These are phyloP conservation scores for Semicossyphus pulcher DNA, from an alignment of 2,113 vertebrate genomes.

Conservation along the genomic window DNA sequence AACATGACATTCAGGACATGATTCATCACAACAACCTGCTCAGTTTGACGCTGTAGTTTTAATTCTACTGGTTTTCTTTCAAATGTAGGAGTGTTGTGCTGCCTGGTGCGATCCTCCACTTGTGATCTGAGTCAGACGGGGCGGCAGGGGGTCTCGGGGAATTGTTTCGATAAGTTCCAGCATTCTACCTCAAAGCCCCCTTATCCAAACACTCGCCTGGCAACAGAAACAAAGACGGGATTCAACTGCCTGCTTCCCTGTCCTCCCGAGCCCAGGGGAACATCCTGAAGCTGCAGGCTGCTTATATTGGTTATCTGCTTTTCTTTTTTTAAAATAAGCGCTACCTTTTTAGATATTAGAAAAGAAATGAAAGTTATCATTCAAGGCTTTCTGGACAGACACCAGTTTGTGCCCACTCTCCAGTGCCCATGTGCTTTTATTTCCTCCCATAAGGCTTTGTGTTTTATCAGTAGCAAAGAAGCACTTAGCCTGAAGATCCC, in stretches of 20 bases:
- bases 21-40: slow-evolving; percentile 50
- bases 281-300: slow-evolving; percentile 69
- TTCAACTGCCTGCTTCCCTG: slow-evolving; percentile 65
- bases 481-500: slow-evolving; percentile 12
- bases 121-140: slow-evolving; percentile 46
- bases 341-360: slow-evolving; percentile 16
- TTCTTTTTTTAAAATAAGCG: slow-evolving; percentile 2
- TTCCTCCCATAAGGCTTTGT: neutral
- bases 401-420: neutral
- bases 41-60: slow-evolving; percentile 25
- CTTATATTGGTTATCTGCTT: slow-evolving; percentile 29
- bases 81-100: neutral
- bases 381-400: neutral
- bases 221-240: slow-evolving; percentile 80
- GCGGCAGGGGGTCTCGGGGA: slow-evolving; percentile 62
- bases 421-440: neutral
- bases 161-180: slow-evolving; percentile 73
- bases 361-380: neutral
- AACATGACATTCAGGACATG: slow-evolving; percentile 56
- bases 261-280: slow-evolving; percentile 65
- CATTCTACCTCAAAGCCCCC: slow-evolving; percentile 70
- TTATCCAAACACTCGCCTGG: slow-evolving; percentile 77
- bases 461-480: slow-evolving; percentile 35
- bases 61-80: too few species aligned
- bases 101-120: slow-evolving; percentile 8